These are phyloP conservation scores for Ochotona curzoniae DNA, from an alignment of 2,113 vertebrate species.

Conservation along the genomic window DNA sequence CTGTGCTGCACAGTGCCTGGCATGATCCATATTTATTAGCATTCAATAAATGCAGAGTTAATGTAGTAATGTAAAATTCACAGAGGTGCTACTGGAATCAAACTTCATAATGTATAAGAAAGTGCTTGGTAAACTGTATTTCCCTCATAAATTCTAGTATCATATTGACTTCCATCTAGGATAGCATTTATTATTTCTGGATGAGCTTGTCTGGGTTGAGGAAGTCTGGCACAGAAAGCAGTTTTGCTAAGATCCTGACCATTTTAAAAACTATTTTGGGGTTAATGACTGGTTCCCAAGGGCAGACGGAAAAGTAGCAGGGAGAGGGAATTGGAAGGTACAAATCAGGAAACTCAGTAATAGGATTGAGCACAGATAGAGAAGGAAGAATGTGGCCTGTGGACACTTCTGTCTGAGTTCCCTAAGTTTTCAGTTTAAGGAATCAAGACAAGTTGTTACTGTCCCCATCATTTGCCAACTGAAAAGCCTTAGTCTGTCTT, in stretches of 20 bases:
- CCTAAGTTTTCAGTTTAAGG: background rate
- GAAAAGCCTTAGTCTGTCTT: background rate
- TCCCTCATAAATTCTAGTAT: background rate
- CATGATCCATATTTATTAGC: background rate
- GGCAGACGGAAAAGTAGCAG: background rate
- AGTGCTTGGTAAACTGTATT: conserved; percentile 7
- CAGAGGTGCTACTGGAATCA: conserved; percentile 10
- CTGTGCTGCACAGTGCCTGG: background rate
- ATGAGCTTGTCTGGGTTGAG: background rate
- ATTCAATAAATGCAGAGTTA: conserved; percentile 10
- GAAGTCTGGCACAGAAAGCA: background rate
- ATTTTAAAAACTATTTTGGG: conserved; percentile 9
- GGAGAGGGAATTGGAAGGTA: background rate
- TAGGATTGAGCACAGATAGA: background rate
- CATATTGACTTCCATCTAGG: background rate
- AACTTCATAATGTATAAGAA: background rate
- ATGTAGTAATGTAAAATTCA: conserved; percentile 18
- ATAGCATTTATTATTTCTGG: background rate
- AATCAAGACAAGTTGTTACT: background rate
- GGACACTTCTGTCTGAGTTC: background rate
- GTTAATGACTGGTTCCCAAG: background rate
- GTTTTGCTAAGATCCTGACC: conserved; percentile 37
- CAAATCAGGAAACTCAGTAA: conserved; percentile 8
- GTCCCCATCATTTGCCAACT: background rate
- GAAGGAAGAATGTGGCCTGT: background rate